phyloP scores from a whole-genome alignment of 1,140 invertebrate species.

The Drosophila nebulosa region DNA sequence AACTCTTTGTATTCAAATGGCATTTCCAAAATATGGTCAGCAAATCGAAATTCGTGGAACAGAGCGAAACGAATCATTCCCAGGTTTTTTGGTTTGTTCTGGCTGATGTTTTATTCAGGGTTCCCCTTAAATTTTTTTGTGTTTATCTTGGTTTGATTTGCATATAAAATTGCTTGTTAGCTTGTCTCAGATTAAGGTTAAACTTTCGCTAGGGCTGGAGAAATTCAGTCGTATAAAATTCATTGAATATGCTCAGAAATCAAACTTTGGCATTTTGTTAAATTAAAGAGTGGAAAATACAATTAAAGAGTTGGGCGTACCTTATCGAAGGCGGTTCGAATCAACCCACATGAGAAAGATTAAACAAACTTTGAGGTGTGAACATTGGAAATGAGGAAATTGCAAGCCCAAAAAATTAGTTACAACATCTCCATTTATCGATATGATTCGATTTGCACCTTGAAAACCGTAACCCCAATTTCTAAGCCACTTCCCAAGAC shows the following conservation, averaged over 20 bases:
- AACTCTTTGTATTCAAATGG: background rate
- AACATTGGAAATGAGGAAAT: background rate
- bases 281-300: background rate
- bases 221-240: background rate
- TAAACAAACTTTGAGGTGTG: background rate
- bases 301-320: background rate
- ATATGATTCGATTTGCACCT: background rate
- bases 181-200: background rate
- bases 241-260: background rate
- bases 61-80: background rate
- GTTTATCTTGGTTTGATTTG: background rate
- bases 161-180: constrained; percentile 2
- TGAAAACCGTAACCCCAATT: background rate
- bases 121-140: background rate
- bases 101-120: background rate
- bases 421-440: background rate
- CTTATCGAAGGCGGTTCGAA: background rate
- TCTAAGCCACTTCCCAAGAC: background rate
- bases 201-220: background rate
- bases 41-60: background rate
- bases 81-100: background rate
- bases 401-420: background rate
- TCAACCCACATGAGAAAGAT: background rate
- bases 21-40: background rate
- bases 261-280: constrained; percentile 6